Conservation (phyloP, 2,113 vertebrate species). For the Anarhynchus alexandrinus region DNA sequence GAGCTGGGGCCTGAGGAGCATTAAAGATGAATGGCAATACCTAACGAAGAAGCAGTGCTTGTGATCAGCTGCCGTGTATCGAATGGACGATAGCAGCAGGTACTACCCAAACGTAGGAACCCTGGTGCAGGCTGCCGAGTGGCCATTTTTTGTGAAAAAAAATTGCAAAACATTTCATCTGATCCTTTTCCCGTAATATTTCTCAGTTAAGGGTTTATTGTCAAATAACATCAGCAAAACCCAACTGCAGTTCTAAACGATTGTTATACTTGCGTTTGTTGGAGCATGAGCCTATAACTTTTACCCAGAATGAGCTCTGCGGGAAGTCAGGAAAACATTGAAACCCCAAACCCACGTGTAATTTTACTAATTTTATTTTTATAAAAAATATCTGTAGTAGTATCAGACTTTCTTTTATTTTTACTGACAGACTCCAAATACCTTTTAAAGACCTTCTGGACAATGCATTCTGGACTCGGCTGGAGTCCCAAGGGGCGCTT, state of each 20-base stretch:
- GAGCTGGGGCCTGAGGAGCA: not conserved
- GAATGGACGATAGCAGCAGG: not conserved
- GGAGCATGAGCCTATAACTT: not conserved
- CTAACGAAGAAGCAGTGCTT: not conserved
- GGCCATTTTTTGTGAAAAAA: not conserved
- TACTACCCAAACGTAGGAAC: not conserved
- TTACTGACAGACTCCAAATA: not conserved
- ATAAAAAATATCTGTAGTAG: not conserved
- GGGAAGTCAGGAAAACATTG: not conserved
- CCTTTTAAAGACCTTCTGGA: not conserved
- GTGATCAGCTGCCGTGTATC: not conserved
- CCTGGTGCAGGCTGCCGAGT: not conserved
- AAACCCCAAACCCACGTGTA: not conserved
- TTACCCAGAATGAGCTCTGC: not conserved
- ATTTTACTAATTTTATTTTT: not conserved
- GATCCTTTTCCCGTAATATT: not conserved
- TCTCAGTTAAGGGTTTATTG: not conserved
- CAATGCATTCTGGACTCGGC: not conserved
- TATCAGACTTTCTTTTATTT: not conserved
- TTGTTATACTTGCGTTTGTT: not conserved
- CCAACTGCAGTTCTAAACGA: not conserved
- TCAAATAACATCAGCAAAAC: not conserved
- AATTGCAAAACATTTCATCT: not conserved
- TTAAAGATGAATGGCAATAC: not conserved
- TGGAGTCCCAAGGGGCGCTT: not conserved